Evolutionary conservation across 1,140 invertebrate species (phyloP).

Genomic region (Trichogramma pretiosum): DNA sequence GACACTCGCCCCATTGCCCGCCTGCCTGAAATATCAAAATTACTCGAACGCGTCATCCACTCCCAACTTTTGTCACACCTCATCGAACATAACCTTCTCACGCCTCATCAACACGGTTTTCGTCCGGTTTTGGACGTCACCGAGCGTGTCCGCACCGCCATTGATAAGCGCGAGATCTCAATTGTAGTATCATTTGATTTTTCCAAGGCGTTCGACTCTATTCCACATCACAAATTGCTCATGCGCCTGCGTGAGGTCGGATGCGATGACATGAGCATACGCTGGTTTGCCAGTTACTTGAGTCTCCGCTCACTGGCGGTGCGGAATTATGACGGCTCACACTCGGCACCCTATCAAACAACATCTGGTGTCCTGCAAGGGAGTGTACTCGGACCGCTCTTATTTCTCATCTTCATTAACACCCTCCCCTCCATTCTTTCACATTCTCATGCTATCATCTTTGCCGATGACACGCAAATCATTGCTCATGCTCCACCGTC

Average conservation of each 20-base stretch:
- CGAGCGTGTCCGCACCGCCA: conserved; percentile 24
- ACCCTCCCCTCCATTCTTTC: no score
- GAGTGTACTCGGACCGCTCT: no score
- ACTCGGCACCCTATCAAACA: no score
- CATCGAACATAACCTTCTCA: not conserved
- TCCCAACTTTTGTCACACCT: not conserved
- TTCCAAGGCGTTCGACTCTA: conserved; percentile 25
- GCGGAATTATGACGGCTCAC: no score
- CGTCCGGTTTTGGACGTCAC: conserved; percentile 22
- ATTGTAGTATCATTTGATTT: conserved; percentile 32
- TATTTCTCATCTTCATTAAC: no score
- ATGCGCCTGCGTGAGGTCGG: not conserved
- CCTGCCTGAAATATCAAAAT: no score
- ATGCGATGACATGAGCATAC: not conserved
- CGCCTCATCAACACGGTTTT: conserved; percentile 27
- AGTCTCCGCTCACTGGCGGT: not conserved
- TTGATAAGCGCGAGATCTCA: conserved; percentile 23
- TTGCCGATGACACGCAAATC: no score
- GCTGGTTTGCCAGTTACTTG: not conserved
- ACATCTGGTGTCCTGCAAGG: no score
- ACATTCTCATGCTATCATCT: no score
- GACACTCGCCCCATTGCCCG: conserved; percentile 11
- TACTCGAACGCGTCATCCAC: no score
- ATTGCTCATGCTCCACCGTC: no score
- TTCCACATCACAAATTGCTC: not conserved